Evolutionary conservation across 35 echinoderm and acorn worm genomes (phyloP).

Genomic region (Holothuria glaberrima): DNA sequence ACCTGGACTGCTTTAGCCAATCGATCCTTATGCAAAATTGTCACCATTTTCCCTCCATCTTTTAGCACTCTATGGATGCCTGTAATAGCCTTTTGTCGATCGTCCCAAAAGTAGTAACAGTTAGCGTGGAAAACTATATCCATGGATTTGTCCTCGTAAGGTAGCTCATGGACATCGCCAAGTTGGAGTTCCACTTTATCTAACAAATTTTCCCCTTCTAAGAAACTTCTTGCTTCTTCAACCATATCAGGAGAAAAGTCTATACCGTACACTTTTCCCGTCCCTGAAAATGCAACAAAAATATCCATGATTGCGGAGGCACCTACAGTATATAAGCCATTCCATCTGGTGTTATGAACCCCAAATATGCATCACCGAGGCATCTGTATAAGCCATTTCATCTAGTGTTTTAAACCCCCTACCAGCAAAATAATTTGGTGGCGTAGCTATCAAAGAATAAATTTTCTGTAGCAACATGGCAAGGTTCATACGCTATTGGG

Average conservation of each 20-base stretch:
- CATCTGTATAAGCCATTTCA: too few relatives aligned
- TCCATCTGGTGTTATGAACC: too few relatives aligned
- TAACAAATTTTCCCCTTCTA: constrained; percentile 59
- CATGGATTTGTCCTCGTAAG: constrained; percentile 67
- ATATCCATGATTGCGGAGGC: neutral
- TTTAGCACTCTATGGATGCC: constrained; percentile 78
- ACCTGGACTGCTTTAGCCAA: neutral
- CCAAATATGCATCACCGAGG: too few relatives aligned
- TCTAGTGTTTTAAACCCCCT: too few relatives aligned
- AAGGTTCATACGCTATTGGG: too few relatives aligned
- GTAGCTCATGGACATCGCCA: constrained; percentile 70
- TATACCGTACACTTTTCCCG: constrained; percentile 79
- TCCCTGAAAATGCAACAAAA: constrained; percentile 13
- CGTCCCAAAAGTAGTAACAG: constrained; percentile 96
- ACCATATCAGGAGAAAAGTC: constrained; percentile 82
- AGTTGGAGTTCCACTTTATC: constrained; percentile 62
- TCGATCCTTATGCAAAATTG: constrained; percentile 14
- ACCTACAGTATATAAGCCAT: too few relatives aligned
- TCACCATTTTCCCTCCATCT: constrained; percentile 77
- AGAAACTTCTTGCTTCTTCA: constrained; percentile 1
- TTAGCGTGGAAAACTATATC: constrained; percentile 84
- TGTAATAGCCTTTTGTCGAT: constrained; percentile 24
- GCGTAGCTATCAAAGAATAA: too few relatives aligned
- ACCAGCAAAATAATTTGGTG: too few relatives aligned
- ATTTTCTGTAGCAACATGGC: too few relatives aligned